These are phyloP conservation scores for Scrobipalpa atriplicella DNA, from an alignment of 2,888 invertebrate genomes.

Conservation along the genomic window DNA sequence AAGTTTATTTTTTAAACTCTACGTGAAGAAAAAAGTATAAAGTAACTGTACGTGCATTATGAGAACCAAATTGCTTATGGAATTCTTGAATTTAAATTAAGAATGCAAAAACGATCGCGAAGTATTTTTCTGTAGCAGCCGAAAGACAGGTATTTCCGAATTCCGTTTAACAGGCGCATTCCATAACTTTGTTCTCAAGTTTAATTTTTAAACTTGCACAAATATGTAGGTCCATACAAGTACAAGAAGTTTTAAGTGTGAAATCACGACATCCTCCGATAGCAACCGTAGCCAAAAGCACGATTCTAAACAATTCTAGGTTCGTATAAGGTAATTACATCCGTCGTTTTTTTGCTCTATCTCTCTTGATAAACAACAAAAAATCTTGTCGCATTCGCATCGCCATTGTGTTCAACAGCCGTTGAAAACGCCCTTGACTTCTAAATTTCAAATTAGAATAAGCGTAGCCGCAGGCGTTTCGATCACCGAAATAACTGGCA, in stretches of 20 bases:
- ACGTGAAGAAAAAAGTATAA: not conserved
- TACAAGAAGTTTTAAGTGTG: conserved; percentile 37
- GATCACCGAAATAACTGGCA: conserved; percentile 47
- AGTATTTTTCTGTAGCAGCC: conserved; percentile 21
- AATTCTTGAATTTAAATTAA: conserved; percentile 26
- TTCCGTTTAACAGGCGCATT: conserved; percentile 27
- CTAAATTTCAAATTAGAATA: conserved; percentile 33
- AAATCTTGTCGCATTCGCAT: conserved; percentile 56
- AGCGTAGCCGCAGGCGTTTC: conserved; percentile 41
- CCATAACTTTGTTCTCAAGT: conserved; percentile 20
- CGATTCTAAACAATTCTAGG: conserved; percentile 41
- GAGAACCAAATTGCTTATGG: conserved; percentile 14
- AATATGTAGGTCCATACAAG: not conserved
- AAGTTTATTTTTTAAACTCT: not conserved
- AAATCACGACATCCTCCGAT: conserved; percentile 44
- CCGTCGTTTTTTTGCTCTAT: conserved; percentile 57
- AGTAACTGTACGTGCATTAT: conserved; percentile 16
- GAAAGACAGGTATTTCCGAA: conserved; percentile 30
- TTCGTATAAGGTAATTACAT: conserved; percentile 59
- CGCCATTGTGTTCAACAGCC: conserved; percentile 54
- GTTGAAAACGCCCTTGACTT: conserved; percentile 41
- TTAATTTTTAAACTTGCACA: conserved; percentile 13
- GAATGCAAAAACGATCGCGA: conserved; percentile 20
- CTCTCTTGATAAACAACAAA: conserved; percentile 35
- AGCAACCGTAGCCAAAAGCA: conserved; percentile 46